phyloP scores from a whole-genome alignment of 2,888 invertebrate species.

The Hyposoter dolosus region DNA sequence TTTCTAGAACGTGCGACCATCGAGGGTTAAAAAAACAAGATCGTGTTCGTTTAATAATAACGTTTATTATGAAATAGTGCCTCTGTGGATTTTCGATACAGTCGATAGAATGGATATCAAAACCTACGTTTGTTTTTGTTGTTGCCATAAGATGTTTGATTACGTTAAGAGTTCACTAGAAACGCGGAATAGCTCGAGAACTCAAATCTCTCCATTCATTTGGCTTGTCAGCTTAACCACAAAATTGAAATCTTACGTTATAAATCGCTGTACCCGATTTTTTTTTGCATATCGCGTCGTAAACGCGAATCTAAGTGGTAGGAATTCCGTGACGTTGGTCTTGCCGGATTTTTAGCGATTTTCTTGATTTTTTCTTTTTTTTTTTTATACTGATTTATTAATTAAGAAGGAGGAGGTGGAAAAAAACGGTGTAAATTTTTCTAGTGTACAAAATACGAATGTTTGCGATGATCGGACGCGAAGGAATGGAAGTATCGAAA shows the following conservation, averaged over 20 bases:
- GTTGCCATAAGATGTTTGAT: slow-evolving; percentile 58
- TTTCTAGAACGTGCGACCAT: too few relatives aligned
- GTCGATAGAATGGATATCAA: slow-evolving; percentile 67
- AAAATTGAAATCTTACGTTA: slow-evolving; percentile 56
- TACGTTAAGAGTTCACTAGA: slow-evolving; percentile 53
- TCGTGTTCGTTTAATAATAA: slow-evolving; percentile 53
- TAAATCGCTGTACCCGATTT: slow-evolving; percentile 51
- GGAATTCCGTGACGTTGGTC: slow-evolving; percentile 18
- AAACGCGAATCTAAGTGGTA: slow-evolving; percentile 29
- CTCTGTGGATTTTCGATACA: slow-evolving; percentile 65
- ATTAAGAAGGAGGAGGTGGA: slow-evolving; percentile 3
- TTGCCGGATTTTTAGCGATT: slow-evolving; percentile 21
- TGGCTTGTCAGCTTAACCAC: slow-evolving; percentile 67
- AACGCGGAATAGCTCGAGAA: slow-evolving; percentile 24
- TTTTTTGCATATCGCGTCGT: slow-evolving; percentile 16
- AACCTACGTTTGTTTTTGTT: slow-evolving; percentile 51
- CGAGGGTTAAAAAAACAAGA: background rate
- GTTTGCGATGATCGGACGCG: slow-evolving; percentile 38
- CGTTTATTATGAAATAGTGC: slow-evolving; percentile 69
- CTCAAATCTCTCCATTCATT: slow-evolving; percentile 54
- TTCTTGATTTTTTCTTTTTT: background rate
- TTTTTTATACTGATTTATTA: slow-evolving; percentile 1
- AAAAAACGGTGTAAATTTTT: slow-evolving; percentile 14
- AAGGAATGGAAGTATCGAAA: slow-evolving; percentile 52
- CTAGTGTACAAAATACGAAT: slow-evolving; percentile 36